Percentiles rank a stretch among this genome's conserved stretches.
Conservation (phyloP, 2,113 vertebrate genomes). For the Pagrus major region DNA sequence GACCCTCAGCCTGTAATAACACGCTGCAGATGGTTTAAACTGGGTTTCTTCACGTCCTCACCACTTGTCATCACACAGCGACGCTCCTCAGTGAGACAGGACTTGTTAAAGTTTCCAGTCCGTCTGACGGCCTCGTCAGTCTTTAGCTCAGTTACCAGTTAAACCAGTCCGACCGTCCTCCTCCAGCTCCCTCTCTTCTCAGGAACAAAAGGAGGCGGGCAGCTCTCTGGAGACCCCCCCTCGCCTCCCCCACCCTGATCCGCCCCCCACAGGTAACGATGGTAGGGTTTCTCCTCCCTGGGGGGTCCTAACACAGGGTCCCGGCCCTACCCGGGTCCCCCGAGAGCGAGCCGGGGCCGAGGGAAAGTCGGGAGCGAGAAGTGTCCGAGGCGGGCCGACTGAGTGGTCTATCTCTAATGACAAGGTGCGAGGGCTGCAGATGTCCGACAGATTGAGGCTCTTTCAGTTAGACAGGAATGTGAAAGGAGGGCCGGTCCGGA, state of each 20-base stretch:
- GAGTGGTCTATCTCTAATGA: slow-evolving; percentile 82
- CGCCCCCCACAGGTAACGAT: slow-evolving; percentile 61
- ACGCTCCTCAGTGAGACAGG: no score
- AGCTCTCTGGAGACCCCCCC: slow-evolving; percentile 61
- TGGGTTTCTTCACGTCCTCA: no score
- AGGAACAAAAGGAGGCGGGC: slow-evolving; percentile 72
- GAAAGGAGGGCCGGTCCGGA: slow-evolving; percentile 54
- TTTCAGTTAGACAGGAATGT: slow-evolving; percentile 62
- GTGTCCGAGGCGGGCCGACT: slow-evolving; percentile 51
- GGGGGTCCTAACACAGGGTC: slow-evolving; percentile 60
- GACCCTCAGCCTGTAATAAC: no score
- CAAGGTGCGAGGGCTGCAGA: slow-evolving; percentile 82
- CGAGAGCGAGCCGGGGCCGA: slow-evolving; percentile 55
- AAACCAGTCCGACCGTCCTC: slow-evolving; percentile 61
- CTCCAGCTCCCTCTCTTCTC: slow-evolving; percentile 49
- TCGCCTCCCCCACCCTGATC: slow-evolving; percentile 28
- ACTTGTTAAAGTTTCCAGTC: not conserved
- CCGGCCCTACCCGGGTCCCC: slow-evolving; percentile 62
- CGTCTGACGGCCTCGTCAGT: not conserved
- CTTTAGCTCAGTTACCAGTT: slow-evolving; percentile 60
- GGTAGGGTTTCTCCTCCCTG: slow-evolving; percentile 44
- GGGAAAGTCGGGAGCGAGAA: slow-evolving; percentile 65
- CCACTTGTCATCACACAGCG: no score
- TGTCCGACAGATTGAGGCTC: slow-evolving; percentile 84
- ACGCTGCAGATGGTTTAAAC: no score